Evolutionary conservation across 2,888 invertebrate species (phyloP).

Genomic region (Nephrotoma appendiculata): DNA sequence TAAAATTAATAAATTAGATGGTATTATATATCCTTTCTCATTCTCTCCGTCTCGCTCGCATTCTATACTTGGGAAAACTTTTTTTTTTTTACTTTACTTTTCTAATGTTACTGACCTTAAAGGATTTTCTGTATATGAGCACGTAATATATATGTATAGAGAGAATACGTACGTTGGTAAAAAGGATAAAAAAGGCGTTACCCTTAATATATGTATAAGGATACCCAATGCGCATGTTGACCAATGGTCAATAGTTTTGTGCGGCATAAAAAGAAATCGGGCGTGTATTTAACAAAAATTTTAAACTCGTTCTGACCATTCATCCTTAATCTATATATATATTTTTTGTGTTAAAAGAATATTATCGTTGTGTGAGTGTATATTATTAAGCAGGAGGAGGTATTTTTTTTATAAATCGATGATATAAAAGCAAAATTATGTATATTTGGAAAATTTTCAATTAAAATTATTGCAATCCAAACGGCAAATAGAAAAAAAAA

Average conservation of each 20-base stretch:
- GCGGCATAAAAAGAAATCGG: not conserved
- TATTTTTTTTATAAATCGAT: not conserved
- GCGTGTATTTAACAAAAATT: not conserved
- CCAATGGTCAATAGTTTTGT: not conserved
- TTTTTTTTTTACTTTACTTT: not conserved
- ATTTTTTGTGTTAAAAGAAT: not conserved
- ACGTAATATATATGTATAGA: not conserved
- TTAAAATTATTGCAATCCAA: not conserved
- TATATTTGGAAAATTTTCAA: not conserved
- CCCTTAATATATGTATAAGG: not conserved
- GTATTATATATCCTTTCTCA: not conserved
- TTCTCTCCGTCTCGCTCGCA: not conserved
- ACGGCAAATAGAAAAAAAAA: too few species aligned
- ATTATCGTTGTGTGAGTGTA: not conserved
- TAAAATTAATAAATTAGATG: not conserved
- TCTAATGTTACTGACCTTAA: not conserved
- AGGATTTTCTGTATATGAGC: not conserved
- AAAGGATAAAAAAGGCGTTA: not conserved
- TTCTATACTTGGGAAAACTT: not conserved
- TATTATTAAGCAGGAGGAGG: not conserved
- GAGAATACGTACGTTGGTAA: not conserved
- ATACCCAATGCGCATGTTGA: not conserved
- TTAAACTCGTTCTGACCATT: not conserved
- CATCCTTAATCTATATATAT: not conserved
- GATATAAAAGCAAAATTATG: not conserved